Evolutionary conservation across 2,113 vertebrate species (phyloP), one percentile per base, ranked within the genome.

Genomic region (Myotis brandtii): DNA sequence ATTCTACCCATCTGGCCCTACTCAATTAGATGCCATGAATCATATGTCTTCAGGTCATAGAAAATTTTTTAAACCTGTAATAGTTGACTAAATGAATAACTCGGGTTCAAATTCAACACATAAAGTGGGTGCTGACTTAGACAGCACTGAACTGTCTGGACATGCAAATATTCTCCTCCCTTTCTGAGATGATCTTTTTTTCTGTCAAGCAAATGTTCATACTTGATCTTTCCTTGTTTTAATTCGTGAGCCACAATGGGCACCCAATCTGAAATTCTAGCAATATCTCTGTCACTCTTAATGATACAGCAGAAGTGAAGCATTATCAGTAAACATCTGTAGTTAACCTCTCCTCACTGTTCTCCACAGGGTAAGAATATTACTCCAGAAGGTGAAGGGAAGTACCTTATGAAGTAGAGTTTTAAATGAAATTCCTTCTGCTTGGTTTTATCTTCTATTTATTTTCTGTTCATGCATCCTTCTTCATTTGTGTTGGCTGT

Each of bases 151-250:
- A 76, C 48, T 69, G 11, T 83, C 50, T 86, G 64, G 64, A 93
- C 69, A 27, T 25, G 23, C 66, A 88, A 92, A 93, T 86, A 25
- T 18, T 83, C 27, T 90, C 43, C 64, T 95, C 34, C 43, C 52
- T 94, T 43, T 48, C 40, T 92, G 70, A 62, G 14, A 32, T 27
- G 46, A 3, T 23, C 52, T 59, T 89, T 59, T 89, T 87, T 84
- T 59, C 48, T 81, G 77, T 89, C 5, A 56, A 64, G 69, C 20
- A 93, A 93, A 94, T 95, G 84, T 72, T 87, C 66, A 84, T 96
- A 96, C 92, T 56, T 81, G 54, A 86, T 73, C 48, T 77, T 69
- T 10, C 30, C 75, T 95, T 94, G 80, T 95, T 96, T 96, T 95
- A 93, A 93, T 73, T 94, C 72, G 93, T 93, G 52, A 93, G 73